Evolutionary conservation across 2,113 vertebrate species (phyloP), one percentile per base, ranked within the genome.

Genomic region (Onychostruthus taczanowskii): DNA sequence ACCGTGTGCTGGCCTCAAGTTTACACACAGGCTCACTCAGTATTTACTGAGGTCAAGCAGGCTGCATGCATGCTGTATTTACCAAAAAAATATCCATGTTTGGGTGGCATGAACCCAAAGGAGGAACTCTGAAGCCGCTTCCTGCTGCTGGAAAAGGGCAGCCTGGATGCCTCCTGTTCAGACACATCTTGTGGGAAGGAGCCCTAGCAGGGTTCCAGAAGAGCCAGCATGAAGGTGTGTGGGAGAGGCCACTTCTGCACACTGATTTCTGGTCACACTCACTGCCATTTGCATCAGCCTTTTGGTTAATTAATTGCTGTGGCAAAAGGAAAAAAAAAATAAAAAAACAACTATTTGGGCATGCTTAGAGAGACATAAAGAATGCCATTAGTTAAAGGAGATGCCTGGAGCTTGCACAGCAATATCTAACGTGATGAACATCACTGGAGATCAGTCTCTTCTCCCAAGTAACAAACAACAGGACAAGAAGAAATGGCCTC

Each of bases 1-100:
- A 55, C 11, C 3, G 84, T 1, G 4, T 0, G 0, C 24, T 64
- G 68, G 41, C 4, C 0, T 68, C 70, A 24, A 31, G 35, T 31
- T 93, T 41, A 46, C 30, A 4, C 74, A 44, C 19, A 41, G 0
- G 1, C 39, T 83, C 44, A 21, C 0, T 0, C 62, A 72, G 17
- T 76, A 7, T 92, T 90, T 92, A 82, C 74, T 22, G 31, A 87
- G 90, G 68, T 74, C 68, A 52, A 63, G 53, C 11, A 62, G 82
- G 69, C 69, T 77, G 43, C 69, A n/a, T 2, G 2, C 55, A 18
- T 46, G 61, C 66, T 75, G 39, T 52, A 59, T 83, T 93, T 92
- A 83, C 46, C 4, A 62, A 47, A 69, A 70, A 59, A 61, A 18
- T 0, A 87, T 28, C 78, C 49, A 56, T 0, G 0, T 84, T 87